A percentile compares a stretch with the other conserved stretches of the same genome.
Evolutionary conservation across 2,797 vertebrate species (phyloP).

Genomic region (Rachycentron canadum): DNA sequence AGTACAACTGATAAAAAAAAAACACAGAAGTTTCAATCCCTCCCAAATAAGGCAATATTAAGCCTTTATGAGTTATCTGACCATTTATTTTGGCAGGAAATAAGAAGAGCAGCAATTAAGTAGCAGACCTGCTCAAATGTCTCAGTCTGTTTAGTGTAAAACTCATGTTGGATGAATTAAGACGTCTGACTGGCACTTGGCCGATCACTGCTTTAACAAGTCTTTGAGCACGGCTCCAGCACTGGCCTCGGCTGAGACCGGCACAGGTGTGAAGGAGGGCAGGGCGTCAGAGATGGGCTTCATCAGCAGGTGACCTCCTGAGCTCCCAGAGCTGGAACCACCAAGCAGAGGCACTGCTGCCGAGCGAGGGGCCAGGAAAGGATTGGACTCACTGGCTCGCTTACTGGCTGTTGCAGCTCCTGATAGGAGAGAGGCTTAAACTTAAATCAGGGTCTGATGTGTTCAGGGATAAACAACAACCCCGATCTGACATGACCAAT

Average conservation of each 20-base stretch:
- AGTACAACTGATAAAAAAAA: conserved; percentile 16
- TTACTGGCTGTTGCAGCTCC: conserved; percentile 79
- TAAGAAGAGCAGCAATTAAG: conserved; percentile 35
- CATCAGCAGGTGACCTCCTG: conserved; percentile 93
- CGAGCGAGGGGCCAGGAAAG: conserved; percentile 95
- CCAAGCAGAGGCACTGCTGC: conserved; percentile 92
- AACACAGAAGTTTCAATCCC: neutral
- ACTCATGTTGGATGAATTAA: conserved; percentile 70
- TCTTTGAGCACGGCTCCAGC: conserved; percentile 93
- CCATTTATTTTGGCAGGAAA: conserved; percentile 35
- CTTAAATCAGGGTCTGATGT: neutral
- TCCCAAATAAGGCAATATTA: conserved; percentile 24
- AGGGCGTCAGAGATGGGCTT: conserved; percentile 94
- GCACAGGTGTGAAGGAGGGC: conserved; percentile 95
- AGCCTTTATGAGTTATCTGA: conserved; percentile 3
- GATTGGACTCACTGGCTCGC: conserved; percentile 86
- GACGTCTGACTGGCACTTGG: conserved; percentile 75
- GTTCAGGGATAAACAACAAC: neutral
- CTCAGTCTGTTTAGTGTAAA: conserved; percentile 53
- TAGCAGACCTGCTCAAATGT: conserved; percentile 27
- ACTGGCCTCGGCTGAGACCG: conserved; percentile 91
- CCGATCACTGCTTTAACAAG: conserved; percentile 91
- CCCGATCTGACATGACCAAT: neutral
- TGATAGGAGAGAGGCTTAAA: conserved; percentile 50
- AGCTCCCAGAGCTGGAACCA: conserved; percentile 68